Base-by-base conservation (phyloP, 2,113 vertebrate genomes). In the Pituophis catenifer region DNA sequence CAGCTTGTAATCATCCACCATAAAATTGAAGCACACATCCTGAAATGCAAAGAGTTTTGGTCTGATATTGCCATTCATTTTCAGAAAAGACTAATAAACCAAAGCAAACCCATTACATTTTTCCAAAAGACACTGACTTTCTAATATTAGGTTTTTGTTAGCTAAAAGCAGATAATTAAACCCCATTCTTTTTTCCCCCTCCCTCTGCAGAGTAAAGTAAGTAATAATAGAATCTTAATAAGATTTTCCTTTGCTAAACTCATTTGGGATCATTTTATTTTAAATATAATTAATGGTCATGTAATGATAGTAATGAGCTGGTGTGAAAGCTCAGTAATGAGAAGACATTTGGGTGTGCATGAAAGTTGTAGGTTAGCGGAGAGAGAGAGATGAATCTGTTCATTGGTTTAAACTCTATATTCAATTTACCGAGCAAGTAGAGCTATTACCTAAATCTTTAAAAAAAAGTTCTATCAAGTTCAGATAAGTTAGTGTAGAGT, bases 241-340 rank as follows among this genome's bases (percentile, higher is more conserved):
- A 24, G 91, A 85, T 2, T 96, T 94, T 94, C 86, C 88, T 88
- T 57, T 95, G 50, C 81, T 95, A 93, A 91, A 96, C 65, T 96
- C 90, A 54, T 96, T 96, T 93, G 90, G 87, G 90, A 87, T 97
- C 11, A 94, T 96, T 97, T 96, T 95, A 93, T 96, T 97, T 97
- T 97, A 96, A 95, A 24, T 95, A 54, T 96, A 97, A 96, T 95
- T 97, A 97, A 96, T 97, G 87, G 58, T 88, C 93, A 94, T 93
- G 26, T 93, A 97, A 97, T 90, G 50, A 57, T 95, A 97, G 97
- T 96, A 97, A 97, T 94, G 94, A 96, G 33, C 90, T 95, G 94
- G 75, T 95, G 88, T 94, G 90, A 96, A 96, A 97, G 95, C 92
- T 91, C 93, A 95, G 65, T 96, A 96, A 96, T 93, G 81, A 97